phyloP scores from a whole-genome alignment of 2,113 vertebrate species.

The Leptocoma aspasia region DNA sequence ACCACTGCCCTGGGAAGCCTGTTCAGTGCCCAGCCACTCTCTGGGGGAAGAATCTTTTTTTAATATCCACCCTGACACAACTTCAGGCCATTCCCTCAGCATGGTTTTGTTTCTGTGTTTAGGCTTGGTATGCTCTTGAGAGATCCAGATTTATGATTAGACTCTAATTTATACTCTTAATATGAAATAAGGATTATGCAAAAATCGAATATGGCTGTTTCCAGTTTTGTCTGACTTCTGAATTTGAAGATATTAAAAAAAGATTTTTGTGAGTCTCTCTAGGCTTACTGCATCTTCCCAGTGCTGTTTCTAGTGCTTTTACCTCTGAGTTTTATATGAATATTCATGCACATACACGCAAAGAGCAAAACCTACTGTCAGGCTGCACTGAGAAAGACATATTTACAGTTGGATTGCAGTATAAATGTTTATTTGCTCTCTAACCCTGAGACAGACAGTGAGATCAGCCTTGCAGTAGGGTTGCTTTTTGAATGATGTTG shows the following conservation, averaged over 20 bases:
- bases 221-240: neutral
- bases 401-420: neutral
- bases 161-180: neutral
- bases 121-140: neutral
- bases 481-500: neutral
- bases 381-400: neutral
- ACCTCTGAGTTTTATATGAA: neutral
- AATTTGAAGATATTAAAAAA: neutral
- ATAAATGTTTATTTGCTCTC: neutral
- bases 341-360: fast-evolving
- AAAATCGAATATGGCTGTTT: fast-evolving
- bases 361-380: neutral
- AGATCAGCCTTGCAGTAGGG: neutral
- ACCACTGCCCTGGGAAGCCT: neutral
- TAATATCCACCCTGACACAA: neutral
- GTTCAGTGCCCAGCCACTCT: neutral
- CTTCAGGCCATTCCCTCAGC: neutral
- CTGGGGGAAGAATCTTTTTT: no score
- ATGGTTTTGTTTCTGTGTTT: neutral
- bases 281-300: neutral
- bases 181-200: neutral
- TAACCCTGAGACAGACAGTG: neutral
- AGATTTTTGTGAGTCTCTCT: neutral
- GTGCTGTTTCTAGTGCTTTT: neutral
- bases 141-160: neutral